phyloP scores from a whole-genome alignment of 37 sponge, comb jelly and placozoan genomes.

The Theonella swinhoei region DNA sequence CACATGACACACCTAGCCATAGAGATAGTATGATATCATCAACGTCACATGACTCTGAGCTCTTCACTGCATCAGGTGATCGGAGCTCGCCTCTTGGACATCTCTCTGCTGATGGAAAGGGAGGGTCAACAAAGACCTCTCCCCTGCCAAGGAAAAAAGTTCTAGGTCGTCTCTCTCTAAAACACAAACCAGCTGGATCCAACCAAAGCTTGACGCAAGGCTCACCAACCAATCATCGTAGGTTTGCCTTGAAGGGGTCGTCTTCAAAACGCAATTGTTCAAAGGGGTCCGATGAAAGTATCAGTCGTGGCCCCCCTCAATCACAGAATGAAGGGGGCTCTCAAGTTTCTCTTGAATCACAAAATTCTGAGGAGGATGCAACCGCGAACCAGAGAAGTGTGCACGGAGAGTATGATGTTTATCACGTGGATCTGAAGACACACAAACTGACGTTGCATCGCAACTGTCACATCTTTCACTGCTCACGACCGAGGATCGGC shows the following conservation, averaged over 20 bases:
- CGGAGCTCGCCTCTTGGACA: background rate
- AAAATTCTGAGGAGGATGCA: background rate
- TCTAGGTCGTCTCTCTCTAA: background rate
- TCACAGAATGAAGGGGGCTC: background rate
- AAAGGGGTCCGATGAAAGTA: background rate
- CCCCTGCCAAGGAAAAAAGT: slow-evolving; percentile 15
- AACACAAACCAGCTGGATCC: background rate
- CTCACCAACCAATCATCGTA: background rate
- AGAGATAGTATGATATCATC: slow-evolving; percentile 39
- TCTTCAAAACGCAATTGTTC: background rate
- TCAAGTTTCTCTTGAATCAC: slow-evolving; percentile 18
- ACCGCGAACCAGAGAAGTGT: background rate
- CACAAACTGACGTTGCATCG: slow-evolving; percentile 11
- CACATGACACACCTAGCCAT: slow-evolving; percentile 27
- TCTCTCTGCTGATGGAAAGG: background rate
- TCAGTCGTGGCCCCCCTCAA: background rate
- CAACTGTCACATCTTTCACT: background rate
- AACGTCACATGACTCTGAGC: slow-evolving; percentile 38
- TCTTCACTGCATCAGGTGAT: background rate
- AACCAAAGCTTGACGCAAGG: background rate
- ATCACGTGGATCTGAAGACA: slow-evolving; percentile 14
- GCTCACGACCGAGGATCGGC: background rate
- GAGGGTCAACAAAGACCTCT: background rate
- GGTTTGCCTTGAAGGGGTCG: background rate
- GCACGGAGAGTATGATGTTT: slow-evolving; percentile 25